A percentile compares a stretch with the other conserved stretches of the same genome.
These are phyloP conservation scores for Parnassius orleans DNA, from an alignment of 2,888 invertebrate genomes.

Conservation along the genomic window DNA sequence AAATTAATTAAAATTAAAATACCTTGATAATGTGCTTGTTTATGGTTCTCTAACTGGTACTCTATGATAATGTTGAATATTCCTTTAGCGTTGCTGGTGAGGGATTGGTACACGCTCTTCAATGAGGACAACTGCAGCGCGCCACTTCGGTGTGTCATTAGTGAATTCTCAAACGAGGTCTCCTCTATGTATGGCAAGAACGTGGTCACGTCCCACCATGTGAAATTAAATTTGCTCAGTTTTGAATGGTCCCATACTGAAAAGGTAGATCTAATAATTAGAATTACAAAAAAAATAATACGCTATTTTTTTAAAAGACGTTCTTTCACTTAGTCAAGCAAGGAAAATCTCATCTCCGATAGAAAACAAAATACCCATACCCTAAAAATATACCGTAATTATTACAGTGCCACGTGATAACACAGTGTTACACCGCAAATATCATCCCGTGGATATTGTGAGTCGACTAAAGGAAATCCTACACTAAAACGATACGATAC, in stretches of 20 bases:
- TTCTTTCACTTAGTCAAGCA: too few species aligned
- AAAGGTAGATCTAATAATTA: constrained; percentile 36
- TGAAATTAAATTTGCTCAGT: constrained; percentile 91
- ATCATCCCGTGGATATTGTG: too few species aligned
- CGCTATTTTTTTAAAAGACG: too few species aligned
- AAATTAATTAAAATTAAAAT: constrained; percentile 28
- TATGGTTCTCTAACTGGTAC: constrained; percentile 89
- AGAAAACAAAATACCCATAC: too few species aligned
- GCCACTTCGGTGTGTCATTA: constrained; percentile 89
- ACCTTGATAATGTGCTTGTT: constrained; percentile 88
- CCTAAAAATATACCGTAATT: too few species aligned
- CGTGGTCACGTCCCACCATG: constrained; percentile 95
- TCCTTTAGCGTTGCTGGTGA: constrained; percentile 93
- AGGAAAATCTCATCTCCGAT: too few species aligned
- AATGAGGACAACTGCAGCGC: constrained; percentile 91
- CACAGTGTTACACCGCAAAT: too few species aligned
- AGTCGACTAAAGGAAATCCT: too few species aligned
- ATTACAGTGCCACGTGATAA: too few species aligned
- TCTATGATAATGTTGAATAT: constrained; percentile 91
- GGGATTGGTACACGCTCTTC: constrained; percentile 92
- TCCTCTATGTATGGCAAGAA: constrained; percentile 91
- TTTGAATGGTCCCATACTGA: constrained; percentile 95
- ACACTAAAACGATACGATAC: too few species aligned
- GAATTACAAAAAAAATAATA: too few species aligned
- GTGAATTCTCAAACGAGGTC: constrained; percentile 91